A percentile compares a stretch with the other conserved stretches of the same genome.
phyloP scores from a whole-genome alignment of 1,140 invertebrate species.

The Mercenaria mercenaria region DNA sequence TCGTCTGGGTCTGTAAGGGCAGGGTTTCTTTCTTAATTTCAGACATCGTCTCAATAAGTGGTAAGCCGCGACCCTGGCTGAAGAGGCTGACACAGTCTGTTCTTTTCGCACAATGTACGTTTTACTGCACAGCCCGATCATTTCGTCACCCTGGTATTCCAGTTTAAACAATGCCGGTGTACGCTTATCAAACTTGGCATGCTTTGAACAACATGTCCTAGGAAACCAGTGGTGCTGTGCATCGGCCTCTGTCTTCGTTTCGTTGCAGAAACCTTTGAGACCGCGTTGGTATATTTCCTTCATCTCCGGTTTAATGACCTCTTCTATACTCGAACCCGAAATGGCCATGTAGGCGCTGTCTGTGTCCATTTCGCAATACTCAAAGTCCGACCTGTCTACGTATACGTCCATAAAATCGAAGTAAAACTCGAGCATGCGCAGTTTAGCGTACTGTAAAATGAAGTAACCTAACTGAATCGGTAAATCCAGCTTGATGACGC shows the following conservation, averaged over 20 bases:
- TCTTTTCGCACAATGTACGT: conserved; percentile 9
- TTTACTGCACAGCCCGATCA: conserved; percentile 29
- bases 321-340: not conserved
- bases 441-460: conserved; percentile 70
- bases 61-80: not conserved
- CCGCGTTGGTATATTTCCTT: conserved; percentile 24
- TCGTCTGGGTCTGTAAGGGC: not conserved
- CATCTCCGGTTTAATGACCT: conserved; percentile 38
- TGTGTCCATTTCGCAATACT: conserved; percentile 72
- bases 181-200: conserved; percentile 42
- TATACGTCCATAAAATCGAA: conserved; percentile 68
- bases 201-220: conserved; percentile 29
- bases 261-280: conserved; percentile 16
- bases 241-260: not conserved
- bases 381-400: conserved; percentile 47
- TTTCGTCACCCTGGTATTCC: conserved; percentile 36
- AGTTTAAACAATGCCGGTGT: conserved; percentile 47
- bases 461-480: conserved; percentile 68
- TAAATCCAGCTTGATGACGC: conserved; percentile 32
- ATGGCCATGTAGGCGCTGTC: conserved; percentile 69
- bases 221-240: conserved; percentile 43
- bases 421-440: conserved; percentile 70
- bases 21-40: conserved; percentile 28
- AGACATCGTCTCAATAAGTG: not conserved
- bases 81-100: not conserved